Evolutionary conservation across 1,140 invertebrate genomes (phyloP), one percentile per base, ranked within the genome.

Genomic region (Steinernema feltiae): DNA sequence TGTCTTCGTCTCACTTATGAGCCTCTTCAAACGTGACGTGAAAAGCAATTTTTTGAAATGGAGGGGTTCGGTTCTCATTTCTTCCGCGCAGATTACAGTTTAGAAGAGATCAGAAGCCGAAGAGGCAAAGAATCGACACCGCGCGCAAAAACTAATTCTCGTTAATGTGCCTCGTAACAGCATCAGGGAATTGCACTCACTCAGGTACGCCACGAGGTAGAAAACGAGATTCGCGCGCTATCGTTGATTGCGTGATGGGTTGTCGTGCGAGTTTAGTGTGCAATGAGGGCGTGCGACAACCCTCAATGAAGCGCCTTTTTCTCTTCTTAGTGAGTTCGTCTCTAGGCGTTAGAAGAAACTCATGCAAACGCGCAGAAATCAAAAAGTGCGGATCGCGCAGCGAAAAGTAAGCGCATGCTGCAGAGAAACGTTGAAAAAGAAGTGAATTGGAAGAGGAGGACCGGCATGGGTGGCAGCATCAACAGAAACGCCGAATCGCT

Each of bases 151-250:
- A 63, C 53, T 27, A 63, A 63, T 63, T 63, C 24, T 12, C 53
- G 53, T 63, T 63, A 63, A 63, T 63, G 53, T 63, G 53, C 53
- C 53, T 12, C 53, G 53, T 63, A 63, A 63, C 53, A 3, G 24
- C 53, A 63, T 63, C 53, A n/a, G 53, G 24, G 41, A 46, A 46
- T 46, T 27, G 12, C 53, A 63, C 12, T 17, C 53, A 27, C 24
- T 63, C 12, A 63, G 53, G 53, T 63, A 63, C 53, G 53, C 53
- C 24, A 21, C 53, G 2, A 3, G 53, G 24, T 7, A 21, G 24
- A 27, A 63, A 63, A 63, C 53, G 53, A 27, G 53, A 63, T 63
- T 63, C 24, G 53, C 24, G 41, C 41, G 41, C 41, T 7, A 12
- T 46, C 7, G n/a, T 46, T 46, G 41, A 46, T 46, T 46, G 41